Evolutionary conservation across 53 echinoderm and acorn worm genomes (phyloP), one percentile per base, ranked within the genome.

Genomic region (Holothuria scabra): DNA sequence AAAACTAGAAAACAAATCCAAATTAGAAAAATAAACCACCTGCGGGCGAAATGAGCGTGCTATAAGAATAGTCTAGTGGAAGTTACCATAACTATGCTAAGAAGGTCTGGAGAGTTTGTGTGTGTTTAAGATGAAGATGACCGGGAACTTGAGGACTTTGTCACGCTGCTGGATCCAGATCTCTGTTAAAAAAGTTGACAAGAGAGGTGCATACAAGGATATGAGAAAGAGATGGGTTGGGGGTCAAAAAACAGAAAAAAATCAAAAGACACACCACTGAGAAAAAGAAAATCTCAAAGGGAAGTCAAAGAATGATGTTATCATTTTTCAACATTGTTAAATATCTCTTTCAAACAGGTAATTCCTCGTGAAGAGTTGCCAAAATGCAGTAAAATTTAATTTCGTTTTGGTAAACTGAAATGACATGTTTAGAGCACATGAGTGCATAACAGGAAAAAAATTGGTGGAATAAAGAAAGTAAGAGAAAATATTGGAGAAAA

Each of bases 51-150:
- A 10, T 72, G 57, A 56, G 78, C 56, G 78, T 56, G 29, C 56
- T 78, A 32, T 28, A 31, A 52, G 41, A 46, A 74, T 28, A 67
- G 75, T 59, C 57, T 79, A 44, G 12, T 64, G 65, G 65, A 64
- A 64, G 26, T 64, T 81, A 81, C 82, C 82, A 81, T 81, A 64
- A 48, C 82, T 81, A 81, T 61, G 82, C 64, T 64, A 81, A 63
- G 65, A 81, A 81, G 82, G 78, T 78, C 78, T 78, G 78, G 56
- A 78, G 78, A 23, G 52, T 78, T 78, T 78, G 78, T 49, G 31
- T 57, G 78, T 57, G 55, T 78, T 78, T 78, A 78, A 33, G 78
- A 78, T 21, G 76, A 76, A 32, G 78, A 57, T 32, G 78, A 56
- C 78, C 78, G 78, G 1, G 26, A 30, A 56, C 78, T 78, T 28